Evolutionary conservation across 2,113 vertebrate species (phyloP), one percentile per base, ranked within the genome.

Genomic region (Tychaedon coryphoeus): DNA sequence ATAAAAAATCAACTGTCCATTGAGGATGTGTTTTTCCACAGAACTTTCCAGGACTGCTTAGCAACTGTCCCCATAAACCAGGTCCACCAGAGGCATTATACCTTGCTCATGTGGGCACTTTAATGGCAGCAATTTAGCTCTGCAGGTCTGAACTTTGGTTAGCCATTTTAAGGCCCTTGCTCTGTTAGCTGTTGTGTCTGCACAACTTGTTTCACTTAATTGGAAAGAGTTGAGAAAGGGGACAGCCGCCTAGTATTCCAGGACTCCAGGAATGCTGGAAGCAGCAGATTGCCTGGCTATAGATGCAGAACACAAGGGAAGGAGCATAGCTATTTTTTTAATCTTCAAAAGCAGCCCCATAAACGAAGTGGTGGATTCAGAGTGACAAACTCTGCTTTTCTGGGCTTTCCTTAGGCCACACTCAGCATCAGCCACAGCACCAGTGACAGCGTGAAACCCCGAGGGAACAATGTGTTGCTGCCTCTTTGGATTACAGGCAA

Each of bases 71-170:
- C 25, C 75, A 75, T 77, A 81, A 95, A 77, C 34, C 69, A 54
- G 50, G 64, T 76, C 78, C 50, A 93, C 78, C 62, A 76, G 91
- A 80, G 75, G 82, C n/a, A 65, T 93, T 77, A 70, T 14, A 65
- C 51, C 43, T 88, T 83, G 51, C 43, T 90, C 16, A 43, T 53
- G 57, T 14, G 43, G 60, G n/a, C 56, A 43, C 60, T 86, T 94
- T 95, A 90, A 88, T 88, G 79, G 56, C 64, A 90, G 92, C 83
- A 94, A 88, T 96, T 96, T 80, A 94, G 38, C 47, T 66, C 38
- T 66, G 57, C 60, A 28, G 26, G 28, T 80, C 47, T 94, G 94
- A 94, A 83, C 92, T 96, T 93, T 67, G 75, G 72, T 80, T 93
- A 77, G 31, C 25, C 3, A 0, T 60, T 93, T 87, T 26, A 86